Base-by-base conservation (phyloP, 1,140 invertebrate species). In the Tetranychus urticae region DNA sequence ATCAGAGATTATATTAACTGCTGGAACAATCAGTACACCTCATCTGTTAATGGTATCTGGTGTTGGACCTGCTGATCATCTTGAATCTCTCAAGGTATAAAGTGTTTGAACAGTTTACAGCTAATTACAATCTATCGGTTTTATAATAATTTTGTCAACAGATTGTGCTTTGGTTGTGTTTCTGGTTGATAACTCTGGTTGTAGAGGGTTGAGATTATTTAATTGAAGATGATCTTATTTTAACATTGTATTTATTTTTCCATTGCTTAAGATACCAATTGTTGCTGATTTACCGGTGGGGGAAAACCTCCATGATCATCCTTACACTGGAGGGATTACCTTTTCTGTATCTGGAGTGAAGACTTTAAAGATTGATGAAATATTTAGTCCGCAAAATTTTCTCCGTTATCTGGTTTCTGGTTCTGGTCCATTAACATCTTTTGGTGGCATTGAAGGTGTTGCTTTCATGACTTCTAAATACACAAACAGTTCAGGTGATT, bases 391-490 rank as follows among this genome's bases (percentile, higher is more conserved):
- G 7, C 37, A 47, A 48, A 59, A 48, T 59, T 46, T 59, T 33
- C 33, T 48, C 58, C 31, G 36, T n/a, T 59, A 46, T 59, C 14
- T 59, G 14, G 33, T 37, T 13, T 35, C 31, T 14, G 52, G 34
- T 47, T 34, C n/a, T 13, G 50, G 39, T 48, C 58, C 58, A 8
- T n/a, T 59, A 14, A 59, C 58, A 12, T 59, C 58, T 8, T 48
- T 59, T 7, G 46, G 42, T 23, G 58, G 58, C 1, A 59, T 59
- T 13, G 58, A 59, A 34, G 81, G 82, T 0, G 84, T 86, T 0
- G 84, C 81, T 1, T 88, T 88, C 67, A 83, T 88, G 46, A 80
- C 82, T 0, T 88, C 86, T 0, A 88, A 87, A 70, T 88, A 88
- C 68, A 83, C 82, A 0, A 88, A 88, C 68, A 72, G 79, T 62